Percentiles rank a stretch among this genome's conserved stretches.
Evolutionary conservation across 2,797 vertebrate species (phyloP).

Genomic region (Columba guinea): DNA sequence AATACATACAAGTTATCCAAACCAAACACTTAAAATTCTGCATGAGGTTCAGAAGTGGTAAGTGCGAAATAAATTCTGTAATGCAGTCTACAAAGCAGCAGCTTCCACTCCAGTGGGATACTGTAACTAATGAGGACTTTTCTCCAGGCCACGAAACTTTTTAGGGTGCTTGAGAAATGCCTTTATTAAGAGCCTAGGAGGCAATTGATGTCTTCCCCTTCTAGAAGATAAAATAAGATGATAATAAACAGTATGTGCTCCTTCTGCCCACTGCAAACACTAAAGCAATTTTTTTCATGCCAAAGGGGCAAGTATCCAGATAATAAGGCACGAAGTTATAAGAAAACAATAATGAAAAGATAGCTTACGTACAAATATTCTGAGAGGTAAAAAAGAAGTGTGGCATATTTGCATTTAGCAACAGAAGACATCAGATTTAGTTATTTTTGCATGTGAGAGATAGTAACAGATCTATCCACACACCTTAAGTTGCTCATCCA

Average conservation of each 20-base stretch:
- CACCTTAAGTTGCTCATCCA: slow-evolving; percentile 96
- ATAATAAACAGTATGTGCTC: not conserved
- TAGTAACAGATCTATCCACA: not conserved
- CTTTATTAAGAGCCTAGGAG: not conserved
- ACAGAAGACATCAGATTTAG: not conserved
- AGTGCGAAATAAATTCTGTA: not conserved
- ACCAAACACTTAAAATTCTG: not conserved
- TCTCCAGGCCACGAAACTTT: not conserved
- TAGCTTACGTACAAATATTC: not conserved
- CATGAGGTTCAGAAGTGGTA: not conserved
- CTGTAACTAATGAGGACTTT: not conserved
- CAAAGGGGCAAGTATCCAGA: not conserved
- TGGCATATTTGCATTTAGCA: not conserved
- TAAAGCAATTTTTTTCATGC: not conserved
- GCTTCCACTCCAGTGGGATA: not conserved
- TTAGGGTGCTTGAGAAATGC: not conserved
- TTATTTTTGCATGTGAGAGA: not conserved
- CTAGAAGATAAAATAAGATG: not conserved
- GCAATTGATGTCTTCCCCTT: not conserved
- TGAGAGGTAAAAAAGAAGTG: not conserved
- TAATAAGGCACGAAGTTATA: not conserved
- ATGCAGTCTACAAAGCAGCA: not conserved
- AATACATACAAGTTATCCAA: not conserved
- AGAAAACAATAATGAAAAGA: not conserved
- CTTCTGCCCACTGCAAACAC: not conserved